Conservation (phyloP, 2,888 invertebrate species). For the Capitulum mitella region DNA sequence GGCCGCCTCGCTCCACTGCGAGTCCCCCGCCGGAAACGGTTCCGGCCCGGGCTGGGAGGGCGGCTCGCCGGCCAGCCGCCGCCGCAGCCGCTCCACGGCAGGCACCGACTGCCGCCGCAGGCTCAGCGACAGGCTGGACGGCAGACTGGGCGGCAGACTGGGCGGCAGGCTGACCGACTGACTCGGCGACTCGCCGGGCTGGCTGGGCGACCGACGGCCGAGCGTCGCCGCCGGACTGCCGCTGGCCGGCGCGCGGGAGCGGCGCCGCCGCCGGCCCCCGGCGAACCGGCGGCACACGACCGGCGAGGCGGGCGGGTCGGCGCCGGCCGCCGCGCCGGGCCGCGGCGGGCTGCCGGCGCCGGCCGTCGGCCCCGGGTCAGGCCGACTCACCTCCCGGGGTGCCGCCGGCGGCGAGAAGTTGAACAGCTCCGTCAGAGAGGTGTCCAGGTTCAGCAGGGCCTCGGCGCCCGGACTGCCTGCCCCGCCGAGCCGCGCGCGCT, state of each 20-base stretch:
- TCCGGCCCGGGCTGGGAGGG: neutral
- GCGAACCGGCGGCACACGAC: neutral
- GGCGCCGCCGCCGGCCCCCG: neutral
- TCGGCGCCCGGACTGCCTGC: neutral
- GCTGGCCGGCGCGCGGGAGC: neutral
- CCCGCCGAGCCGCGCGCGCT: too few relatives aligned
- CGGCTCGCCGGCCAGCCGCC: neutral
- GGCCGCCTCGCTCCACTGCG: neutral
- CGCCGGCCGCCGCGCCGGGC: neutral
- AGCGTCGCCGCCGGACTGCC: neutral
- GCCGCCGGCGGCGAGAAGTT: neutral
- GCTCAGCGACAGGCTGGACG: neutral
- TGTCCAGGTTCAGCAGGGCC: neutral
- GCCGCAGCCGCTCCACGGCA: constrained; percentile 9
- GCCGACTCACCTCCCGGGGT: neutral
- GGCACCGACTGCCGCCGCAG: neutral
- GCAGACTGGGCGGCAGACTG: neutral
- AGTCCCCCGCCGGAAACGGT: neutral
- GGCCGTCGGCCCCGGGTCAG: neutral
- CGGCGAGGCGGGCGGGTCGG: neutral
- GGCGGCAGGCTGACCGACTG: too few relatives aligned
- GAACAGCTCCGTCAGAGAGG: constrained; percentile 3
- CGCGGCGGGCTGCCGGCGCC: neutral
- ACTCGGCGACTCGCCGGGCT: neutral
- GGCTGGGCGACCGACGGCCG: neutral